Evolutionary conservation across 2,113 vertebrate genomes (phyloP), one percentile per base, ranked within the genome.

Genomic region (Erpornis zantholeuca): DNA sequence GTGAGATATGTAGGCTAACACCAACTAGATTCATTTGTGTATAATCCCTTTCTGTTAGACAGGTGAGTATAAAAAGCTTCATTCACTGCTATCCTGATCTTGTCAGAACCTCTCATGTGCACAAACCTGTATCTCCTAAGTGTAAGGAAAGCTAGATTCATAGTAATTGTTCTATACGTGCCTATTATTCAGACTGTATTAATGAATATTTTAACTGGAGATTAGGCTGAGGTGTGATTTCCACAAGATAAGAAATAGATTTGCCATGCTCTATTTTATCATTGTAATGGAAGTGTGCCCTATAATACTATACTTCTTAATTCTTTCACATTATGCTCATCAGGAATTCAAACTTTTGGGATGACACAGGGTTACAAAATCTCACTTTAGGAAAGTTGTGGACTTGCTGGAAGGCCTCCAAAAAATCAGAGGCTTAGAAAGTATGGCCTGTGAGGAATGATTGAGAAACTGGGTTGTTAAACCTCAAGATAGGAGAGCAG

Each of bases 201-300:
- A 93, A 93, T 93, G 82, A 94, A 90, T 94, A 88, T 95, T 96
- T 96, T 93, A 96, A 73, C 64, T 86, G 75, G 52, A 94, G 90
- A 88, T 96, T 90, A 91, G 33, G 29, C 75, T 40, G 63, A 88
- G 64, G 82, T 92, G 75, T 83, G 94, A 96, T 93, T 95, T 90
- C 64, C 52, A 75, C 47, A 63, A 70, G 95, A 94, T 96, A 96
- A 91, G 42, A 89, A 94, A 69, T 5, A 85, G 61, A 87, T 89
- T 96, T 85, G 53, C 59, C 40, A 78, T 63, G 75, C 36, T 82
- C 42, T 94, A 57, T 68, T 95, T 88, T 91, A 57, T 61, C 57
- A 70, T 33, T 92, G 61, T 87, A 85, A 94, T 85, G 52, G 42
- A 95, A 88, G 65, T 9, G 17, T 78, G 28, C 38, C 45, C 47